Percentiles rank a stretch among this genome's conserved stretches.
phyloP scores from a whole-genome alignment of 64 coral and sea anemone species.

The Montipora capricornis region DNA sequence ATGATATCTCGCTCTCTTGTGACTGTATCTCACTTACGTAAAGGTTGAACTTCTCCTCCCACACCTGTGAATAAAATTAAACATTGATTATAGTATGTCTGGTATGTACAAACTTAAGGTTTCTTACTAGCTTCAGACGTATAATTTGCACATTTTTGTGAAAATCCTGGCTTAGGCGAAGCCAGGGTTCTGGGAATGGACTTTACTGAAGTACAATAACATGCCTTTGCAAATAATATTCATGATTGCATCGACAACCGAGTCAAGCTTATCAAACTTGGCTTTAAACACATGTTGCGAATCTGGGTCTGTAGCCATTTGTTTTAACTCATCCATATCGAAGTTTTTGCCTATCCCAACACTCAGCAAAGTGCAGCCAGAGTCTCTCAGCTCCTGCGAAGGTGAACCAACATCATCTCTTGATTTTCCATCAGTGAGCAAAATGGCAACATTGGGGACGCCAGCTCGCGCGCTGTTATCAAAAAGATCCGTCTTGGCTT shows the following conservation, averaged over 20 bases:
- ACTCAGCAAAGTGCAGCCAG: constrained; percentile 29
- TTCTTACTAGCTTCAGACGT: no score
- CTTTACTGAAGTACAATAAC: background rate
- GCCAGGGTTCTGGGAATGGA: no score
- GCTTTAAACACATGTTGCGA: constrained; percentile 25
- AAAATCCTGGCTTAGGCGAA: background rate
- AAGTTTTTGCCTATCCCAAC: constrained; percentile 67
- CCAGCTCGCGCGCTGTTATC: constrained; percentile 8
- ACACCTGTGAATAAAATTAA: background rate
- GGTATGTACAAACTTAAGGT: no score
- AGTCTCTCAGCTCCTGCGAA: constrained; percentile 40
- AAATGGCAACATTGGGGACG: constrained; percentile 42
- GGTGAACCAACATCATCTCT: constrained; percentile 18
- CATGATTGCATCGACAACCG: constrained; percentile 11
- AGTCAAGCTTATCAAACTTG: constrained; percentile 34
- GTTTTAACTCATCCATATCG: constrained; percentile 56
- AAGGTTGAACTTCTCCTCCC: constrained; percentile 8
- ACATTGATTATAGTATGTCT: background rate
- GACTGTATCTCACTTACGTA: background rate
- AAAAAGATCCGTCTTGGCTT: constrained; percentile 39
- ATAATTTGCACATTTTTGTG: no score
- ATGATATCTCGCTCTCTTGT: no score
- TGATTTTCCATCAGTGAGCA: constrained; percentile 75
- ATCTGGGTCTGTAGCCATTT: constrained; percentile 75
- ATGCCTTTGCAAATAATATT: constrained; percentile 35